These are phyloP conservation scores for Malacoraja senta DNA, from an alignment of 2,797 vertebrate species.

Conservation along the genomic window DNA sequence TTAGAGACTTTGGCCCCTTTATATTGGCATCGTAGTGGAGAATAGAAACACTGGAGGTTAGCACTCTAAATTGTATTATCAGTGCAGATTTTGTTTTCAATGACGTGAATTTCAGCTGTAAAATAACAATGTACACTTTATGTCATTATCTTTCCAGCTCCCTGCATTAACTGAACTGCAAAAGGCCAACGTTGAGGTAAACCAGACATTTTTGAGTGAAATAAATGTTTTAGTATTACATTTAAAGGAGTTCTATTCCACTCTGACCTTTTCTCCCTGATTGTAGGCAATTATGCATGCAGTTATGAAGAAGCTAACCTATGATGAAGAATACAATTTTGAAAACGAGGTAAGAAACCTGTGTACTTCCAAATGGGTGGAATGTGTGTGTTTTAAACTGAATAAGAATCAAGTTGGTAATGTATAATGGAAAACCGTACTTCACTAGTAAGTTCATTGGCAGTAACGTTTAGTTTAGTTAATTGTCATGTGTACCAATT, in stretches of 20 bases:
- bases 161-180: constrained; percentile 81
- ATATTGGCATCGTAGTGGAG: not conserved
- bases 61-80: too few species aligned
- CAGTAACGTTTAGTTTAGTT: not conserved
- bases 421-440: not conserved
- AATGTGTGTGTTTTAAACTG: not conserved
- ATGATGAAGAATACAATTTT: constrained; percentile 98
- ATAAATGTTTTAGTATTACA: not conserved
- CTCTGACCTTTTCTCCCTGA: constrained; percentile 39
- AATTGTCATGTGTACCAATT: too few species aligned
- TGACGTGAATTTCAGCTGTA: not conserved
- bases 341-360: constrained; percentile 80
- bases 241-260: not conserved
- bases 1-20: not conserved
- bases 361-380: not conserved
- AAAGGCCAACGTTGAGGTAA: constrained; percentile 84
- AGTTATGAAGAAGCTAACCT: constrained; percentile 95
- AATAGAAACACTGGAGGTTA: too few species aligned
- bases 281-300: constrained; percentile 86
- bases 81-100: not conserved
- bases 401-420: not conserved
- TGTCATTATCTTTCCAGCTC: constrained; percentile 64
- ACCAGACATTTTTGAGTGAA: not conserved
- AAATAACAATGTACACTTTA: not conserved
- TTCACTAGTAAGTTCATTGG: not conserved